Evolutionary conservation across 2,888 invertebrate species (phyloP).

Genomic region (Brachyptera putata): DNA sequence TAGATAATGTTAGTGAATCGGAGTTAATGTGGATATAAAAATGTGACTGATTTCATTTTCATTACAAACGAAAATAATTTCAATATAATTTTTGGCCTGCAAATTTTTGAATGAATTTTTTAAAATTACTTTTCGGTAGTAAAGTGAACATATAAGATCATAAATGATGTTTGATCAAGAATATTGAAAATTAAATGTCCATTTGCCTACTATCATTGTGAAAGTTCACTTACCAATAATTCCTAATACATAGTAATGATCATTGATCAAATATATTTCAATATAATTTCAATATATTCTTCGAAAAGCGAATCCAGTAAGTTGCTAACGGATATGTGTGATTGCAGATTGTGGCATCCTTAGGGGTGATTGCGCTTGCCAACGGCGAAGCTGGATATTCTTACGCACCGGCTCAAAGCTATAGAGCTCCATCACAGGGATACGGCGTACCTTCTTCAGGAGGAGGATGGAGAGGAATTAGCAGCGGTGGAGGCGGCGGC

Average conservation of each 20-base stretch:
- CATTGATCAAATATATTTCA: not conserved
- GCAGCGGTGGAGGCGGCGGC: constrained; percentile 39
- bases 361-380: constrained; percentile 38
- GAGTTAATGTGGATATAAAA: too few species aligned
- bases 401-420: constrained; percentile 29
- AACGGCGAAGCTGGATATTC: constrained; percentile 36
- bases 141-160: too few species aligned
- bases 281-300: not conserved
- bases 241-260: not conserved
- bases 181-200: too few species aligned
- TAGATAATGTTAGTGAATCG: too few species aligned
- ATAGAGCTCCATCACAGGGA: constrained; percentile 27
- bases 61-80: too few species aligned
- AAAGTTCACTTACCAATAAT: too few species aligned
- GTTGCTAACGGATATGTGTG: not conserved
- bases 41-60: too few species aligned
- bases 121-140: too few species aligned
- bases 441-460: constrained; percentile 2
- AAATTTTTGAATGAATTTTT: too few species aligned
- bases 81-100: too few species aligned
- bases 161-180: too few species aligned
- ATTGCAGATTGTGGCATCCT: constrained; percentile 39
- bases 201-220: too few species aligned
- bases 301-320: not conserved
- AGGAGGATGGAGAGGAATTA: constrained; percentile 29